Evolutionary conservation across 2,888 invertebrate genomes (phyloP).

Genomic region (Dorcus hopei): DNA sequence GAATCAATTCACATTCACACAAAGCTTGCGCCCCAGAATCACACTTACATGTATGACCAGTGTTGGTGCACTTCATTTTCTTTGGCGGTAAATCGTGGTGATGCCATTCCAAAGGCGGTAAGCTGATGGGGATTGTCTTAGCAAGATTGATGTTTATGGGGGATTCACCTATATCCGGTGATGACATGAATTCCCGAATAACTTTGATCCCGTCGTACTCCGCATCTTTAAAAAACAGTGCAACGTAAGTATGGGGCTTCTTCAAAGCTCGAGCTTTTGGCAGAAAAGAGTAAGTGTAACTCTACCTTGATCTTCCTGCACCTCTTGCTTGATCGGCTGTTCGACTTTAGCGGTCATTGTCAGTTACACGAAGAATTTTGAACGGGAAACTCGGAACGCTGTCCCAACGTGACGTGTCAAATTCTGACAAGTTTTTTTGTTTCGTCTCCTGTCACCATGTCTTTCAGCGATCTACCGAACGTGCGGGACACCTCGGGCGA

Average conservation of each 20-base stretch:
- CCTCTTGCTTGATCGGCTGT: not conserved
- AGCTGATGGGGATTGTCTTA: constrained; percentile 38
- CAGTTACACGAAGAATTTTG: not conserved
- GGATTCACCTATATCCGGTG: constrained; percentile 42
- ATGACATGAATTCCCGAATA: constrained; percentile 37
- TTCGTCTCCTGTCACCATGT: constrained; percentile 11
- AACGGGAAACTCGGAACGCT: not conserved
- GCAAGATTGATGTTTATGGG: constrained; percentile 51
- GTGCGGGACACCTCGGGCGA: not conserved
- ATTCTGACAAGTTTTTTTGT: not conserved
- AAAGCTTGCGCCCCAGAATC: not conserved
- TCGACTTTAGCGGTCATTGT: not conserved
- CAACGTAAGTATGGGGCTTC: too few species aligned
- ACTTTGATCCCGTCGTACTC: constrained; percentile 22
- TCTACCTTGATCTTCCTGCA: not conserved
- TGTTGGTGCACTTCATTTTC: constrained; percentile 64
- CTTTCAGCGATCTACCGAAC: constrained; percentile 17
- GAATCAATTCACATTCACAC: too few species aligned
- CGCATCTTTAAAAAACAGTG: not conserved
- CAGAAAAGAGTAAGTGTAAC: too few species aligned
- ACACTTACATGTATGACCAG: constrained; percentile 61
- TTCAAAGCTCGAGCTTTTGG: too few species aligned
- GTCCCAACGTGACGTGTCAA: not conserved
- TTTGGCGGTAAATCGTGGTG: constrained; percentile 60
- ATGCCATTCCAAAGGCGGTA: constrained; percentile 56